Evolutionary conservation across 2,888 invertebrate species (phyloP).

Genomic region (Axea sp.): DNA sequence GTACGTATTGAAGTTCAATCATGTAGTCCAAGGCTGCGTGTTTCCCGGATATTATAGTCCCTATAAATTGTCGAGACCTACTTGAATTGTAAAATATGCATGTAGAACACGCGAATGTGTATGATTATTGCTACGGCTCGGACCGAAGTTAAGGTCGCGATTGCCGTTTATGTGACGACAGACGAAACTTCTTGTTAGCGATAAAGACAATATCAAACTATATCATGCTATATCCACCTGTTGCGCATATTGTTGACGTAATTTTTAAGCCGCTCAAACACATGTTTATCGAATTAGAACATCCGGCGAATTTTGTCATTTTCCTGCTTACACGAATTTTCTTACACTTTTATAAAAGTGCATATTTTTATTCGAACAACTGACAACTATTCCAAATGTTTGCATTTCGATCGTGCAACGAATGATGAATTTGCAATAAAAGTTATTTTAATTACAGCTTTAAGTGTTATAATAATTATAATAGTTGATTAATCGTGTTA

Average conservation of each 20-base stretch:
- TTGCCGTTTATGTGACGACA: constrained; percentile 50
- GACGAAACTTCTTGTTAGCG: constrained; percentile 55
- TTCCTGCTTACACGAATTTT: no score
- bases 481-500: no score
- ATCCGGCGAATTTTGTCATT: no score
- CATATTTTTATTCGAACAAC: no score
- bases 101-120: constrained; percentile 54
- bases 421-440: no score
- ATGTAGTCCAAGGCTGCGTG: constrained; percentile 57
- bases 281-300: constrained; percentile 26
- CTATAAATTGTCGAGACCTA: constrained; percentile 53
- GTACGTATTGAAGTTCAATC: constrained; percentile 51
- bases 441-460: no score
- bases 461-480: no score
- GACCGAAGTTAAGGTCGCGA: constrained; percentile 48
- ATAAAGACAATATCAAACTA: constrained; percentile 62
- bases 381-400: no score
- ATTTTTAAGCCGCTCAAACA: constrained; percentile 14
- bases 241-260: constrained; percentile 64
- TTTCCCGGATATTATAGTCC: constrained; percentile 59
- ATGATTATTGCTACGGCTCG: constrained; percentile 39
- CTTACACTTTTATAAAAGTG: no score
- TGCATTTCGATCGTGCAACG: no score
- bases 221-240: constrained; percentile 73
- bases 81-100: constrained; percentile 55